Percentiles rank a stretch among this genome's conserved stretches.
These are phyloP conservation scores for Pangasius djambal DNA, from an alignment of 2,797 vertebrate genomes.

Conservation along the genomic window DNA sequence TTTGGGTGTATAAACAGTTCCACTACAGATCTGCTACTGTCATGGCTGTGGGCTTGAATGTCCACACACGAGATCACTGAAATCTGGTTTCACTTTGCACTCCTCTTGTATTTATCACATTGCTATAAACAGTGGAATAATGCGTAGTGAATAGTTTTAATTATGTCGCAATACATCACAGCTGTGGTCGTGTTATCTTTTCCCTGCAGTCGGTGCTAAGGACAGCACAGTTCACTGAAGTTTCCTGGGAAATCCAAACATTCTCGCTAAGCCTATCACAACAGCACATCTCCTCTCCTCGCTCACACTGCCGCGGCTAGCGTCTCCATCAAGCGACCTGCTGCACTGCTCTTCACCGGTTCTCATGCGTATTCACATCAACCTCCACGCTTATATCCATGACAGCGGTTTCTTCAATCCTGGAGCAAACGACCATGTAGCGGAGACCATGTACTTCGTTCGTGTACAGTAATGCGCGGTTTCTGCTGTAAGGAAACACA, in stretches of 20 bases:
- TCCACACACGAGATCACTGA: not conserved
- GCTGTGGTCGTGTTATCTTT: not conserved
- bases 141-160: not conserved
- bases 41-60: too few relatives aligned
- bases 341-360: not conserved
- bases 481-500: constrained; percentile 43
- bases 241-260: constrained; percentile 26
- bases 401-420: constrained; percentile 20
- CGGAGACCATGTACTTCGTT: constrained; percentile 13
- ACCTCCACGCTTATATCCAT: constrained; percentile 4
- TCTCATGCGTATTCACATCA: not conserved
- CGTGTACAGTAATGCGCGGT: constrained; percentile 41
- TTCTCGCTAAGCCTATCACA: constrained; percentile 37
- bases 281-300: constrained; percentile 17
- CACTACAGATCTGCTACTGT: not conserved
- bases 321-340: constrained; percentile 11
- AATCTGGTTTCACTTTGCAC: not conserved
- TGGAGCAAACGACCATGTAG: not conserved
- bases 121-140: not conserved
- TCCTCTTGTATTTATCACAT: not conserved
- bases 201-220: not conserved
- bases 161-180: not conserved
- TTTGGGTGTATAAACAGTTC: not conserved
- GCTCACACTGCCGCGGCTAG: constrained; percentile 23
- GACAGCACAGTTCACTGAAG: constrained; percentile 8